Percentiles rank a stretch among this genome's conserved stretches.
Evolutionary conservation across 2,113 vertebrate genomes (phyloP).

Genomic region (Ictalurus furcatus): DNA sequence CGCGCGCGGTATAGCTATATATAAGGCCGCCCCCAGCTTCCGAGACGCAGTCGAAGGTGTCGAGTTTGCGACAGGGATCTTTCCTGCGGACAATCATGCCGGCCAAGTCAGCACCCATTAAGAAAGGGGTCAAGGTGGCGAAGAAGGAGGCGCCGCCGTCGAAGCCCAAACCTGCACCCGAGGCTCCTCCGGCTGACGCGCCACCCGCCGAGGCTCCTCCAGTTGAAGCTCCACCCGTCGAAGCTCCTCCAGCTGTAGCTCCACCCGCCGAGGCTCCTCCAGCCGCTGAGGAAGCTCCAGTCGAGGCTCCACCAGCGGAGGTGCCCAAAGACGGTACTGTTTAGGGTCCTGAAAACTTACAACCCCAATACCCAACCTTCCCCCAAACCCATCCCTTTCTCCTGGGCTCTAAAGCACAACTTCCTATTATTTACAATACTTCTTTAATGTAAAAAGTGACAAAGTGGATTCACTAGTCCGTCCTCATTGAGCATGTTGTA

Average conservation of each 20-base stretch:
- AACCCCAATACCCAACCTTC: neutral
- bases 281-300: constrained; percentile 9
- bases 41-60: constrained; percentile 35
- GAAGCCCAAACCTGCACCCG: constrained; percentile 40
- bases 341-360: constrained; percentile 9
- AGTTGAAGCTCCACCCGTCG: constrained; percentile 44
- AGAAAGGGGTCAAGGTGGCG: constrained; percentile 69
- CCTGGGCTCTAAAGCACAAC: neutral
- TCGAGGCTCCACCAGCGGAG: constrained; percentile 58
- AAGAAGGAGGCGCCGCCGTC: constrained; percentile 48
- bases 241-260: constrained; percentile 25
- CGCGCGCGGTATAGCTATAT: neutral
- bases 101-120: constrained; percentile 69
- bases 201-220: constrained; percentile 44
- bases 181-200: constrained; percentile 47
- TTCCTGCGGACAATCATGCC: constrained; percentile 63
- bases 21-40: neutral
- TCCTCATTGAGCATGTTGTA: neutral
- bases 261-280: constrained; percentile 46
- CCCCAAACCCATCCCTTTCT: neutral
- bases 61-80: constrained; percentile 39
- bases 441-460: neutral
- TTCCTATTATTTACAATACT: neutral
- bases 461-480: neutral
- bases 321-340: constrained; percentile 62